phyloP scores from a whole-genome alignment of 2,888 invertebrate species.

The Euzophera pinguis region DNA sequence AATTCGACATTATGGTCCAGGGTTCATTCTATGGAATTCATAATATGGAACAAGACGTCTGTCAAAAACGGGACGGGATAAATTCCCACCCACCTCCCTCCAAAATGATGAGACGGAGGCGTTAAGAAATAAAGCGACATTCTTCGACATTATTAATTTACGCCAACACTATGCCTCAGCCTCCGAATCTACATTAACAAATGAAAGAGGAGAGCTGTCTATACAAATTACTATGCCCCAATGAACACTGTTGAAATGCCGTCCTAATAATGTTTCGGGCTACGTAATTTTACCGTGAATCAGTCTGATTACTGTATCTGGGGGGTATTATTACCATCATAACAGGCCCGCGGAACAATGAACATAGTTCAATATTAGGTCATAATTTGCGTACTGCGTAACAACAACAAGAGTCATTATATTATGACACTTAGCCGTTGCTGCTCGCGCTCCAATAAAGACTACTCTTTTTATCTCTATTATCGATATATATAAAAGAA shows the following conservation, averaged over 20 bases:
- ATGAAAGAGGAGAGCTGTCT: slow-evolving; percentile 3
- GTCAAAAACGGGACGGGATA: too few relatives aligned
- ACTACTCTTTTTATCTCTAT: too few relatives aligned
- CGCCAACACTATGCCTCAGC: slow-evolving; percentile 1
- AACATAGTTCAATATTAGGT: neutral
- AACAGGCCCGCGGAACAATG: neutral
- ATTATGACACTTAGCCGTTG: too few relatives aligned
- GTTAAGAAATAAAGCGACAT: neutral
- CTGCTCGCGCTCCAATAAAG: too few relatives aligned
- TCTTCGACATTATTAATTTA: slow-evolving; percentile 3
- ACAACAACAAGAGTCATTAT: neutral
- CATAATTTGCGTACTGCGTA: neutral
- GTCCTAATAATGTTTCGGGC: neutral
- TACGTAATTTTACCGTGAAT: slow-evolving; percentile 6
- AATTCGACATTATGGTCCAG: too few relatives aligned
- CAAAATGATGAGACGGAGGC: neutral
- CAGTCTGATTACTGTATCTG: slow-evolving; percentile 6
- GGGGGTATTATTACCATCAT: neutral
- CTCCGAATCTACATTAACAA: slow-evolving; percentile 4
- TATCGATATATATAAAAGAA: too few relatives aligned
- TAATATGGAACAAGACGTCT: neutral
- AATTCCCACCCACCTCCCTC: neutral
- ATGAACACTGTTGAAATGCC: neutral
- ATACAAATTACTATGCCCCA: neutral
- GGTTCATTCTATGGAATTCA: too few relatives aligned